Conservation (phyloP, 2,888 invertebrate species). For the Mimachlamys varia region DNA sequence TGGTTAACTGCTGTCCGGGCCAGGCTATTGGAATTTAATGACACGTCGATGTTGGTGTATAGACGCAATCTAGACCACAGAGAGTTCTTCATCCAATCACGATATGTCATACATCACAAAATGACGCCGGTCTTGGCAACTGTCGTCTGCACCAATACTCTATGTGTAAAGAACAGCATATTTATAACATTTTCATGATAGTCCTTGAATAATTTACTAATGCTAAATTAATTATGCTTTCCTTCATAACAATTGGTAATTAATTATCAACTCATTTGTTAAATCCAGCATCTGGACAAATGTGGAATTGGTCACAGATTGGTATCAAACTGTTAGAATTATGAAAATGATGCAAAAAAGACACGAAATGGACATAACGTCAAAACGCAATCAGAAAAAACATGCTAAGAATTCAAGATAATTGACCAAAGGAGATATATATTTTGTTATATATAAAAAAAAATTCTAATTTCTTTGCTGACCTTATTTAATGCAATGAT, state of each 20-base stretch:
- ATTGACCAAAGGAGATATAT: too few species aligned
- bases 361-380: too few species aligned
- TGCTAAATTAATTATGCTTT: neutral
- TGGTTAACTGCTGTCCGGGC: neutral
- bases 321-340: too few species aligned
- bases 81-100: neutral
- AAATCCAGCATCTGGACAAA: too few species aligned
- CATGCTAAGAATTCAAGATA: too few species aligned
- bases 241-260: neutral
- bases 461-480: too few species aligned
- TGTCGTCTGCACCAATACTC: neutral
- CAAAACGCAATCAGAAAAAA: too few species aligned
- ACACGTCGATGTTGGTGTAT: neutral
- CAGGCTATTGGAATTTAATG: conserved; percentile 6
- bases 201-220: neutral
- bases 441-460: too few species aligned
- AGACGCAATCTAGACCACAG: neutral
- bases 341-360: too few species aligned
- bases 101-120: neutral
- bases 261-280: neutral
- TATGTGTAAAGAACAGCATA: neutral
- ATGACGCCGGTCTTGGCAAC: neutral
- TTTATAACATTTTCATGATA: neutral
- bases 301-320: too few species aligned
- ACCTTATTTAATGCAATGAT: too few species aligned